Base-by-base conservation (phyloP, 2,113 vertebrate species). In the Murina feae region DNA sequence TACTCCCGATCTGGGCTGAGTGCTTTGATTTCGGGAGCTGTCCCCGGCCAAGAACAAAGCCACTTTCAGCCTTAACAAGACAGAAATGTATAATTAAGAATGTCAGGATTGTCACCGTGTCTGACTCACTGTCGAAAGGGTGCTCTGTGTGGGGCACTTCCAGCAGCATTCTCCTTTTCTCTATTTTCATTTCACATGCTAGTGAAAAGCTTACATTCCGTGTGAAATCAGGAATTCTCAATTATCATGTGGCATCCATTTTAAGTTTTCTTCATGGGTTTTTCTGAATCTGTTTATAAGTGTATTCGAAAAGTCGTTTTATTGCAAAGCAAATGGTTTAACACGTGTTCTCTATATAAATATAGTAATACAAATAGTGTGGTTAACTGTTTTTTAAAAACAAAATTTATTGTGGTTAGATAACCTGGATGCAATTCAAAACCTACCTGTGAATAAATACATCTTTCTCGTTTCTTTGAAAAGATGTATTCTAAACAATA, bases 331-430 rank as follows among this genome's bases (percentile, higher is more conserved):
- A 49, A 94, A 89, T 44, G 53, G 32, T 9, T 53, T 63, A 55
- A 25, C 55, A 93, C 63, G 30, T 47, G 18, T 69, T 72, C 23
- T 94, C 35, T 68, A 78, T 96, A 91, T 95, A 93, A 95, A 88
- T 78, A 85, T 37, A 78, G 68, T 72, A 82, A 85, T 28, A 86
- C 20, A 32, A 74, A 79, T 17, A 79, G 3, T 5, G 3, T 28
- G 9, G 44, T 10, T 75, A 69, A 30, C 37, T 51, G 58, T 60
- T 28, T 23, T 49, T 21, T 9, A 68, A 81, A 75, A 39, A 87
- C 17, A 71, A 35, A 84, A 18, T 13, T 66, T 44, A 81, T 8
- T 63, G 11, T 72, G 66, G 30, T 39, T 30, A 55, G 23, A 55
- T 80, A 80, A 63, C 11, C 5, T 8, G 18, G 55, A 53, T 18